A percentile compares a stretch with the other conserved stretches of the same genome.
phyloP scores from a whole-genome alignment of 2,888 invertebrate species.

The Scaeva pyrastri region DNA sequence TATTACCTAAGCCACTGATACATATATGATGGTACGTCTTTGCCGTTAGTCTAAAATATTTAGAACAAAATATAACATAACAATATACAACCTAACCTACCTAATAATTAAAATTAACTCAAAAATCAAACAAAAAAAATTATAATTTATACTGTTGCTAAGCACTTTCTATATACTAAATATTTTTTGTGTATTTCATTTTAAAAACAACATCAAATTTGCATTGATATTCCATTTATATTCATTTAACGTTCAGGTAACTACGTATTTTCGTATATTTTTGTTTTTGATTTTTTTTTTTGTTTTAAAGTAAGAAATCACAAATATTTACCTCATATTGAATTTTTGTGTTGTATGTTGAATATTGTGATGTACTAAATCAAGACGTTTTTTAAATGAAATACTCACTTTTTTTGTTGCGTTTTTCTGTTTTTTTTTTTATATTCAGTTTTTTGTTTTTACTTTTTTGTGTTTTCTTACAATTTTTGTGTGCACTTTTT shows the following conservation, averaged over 20 bases:
- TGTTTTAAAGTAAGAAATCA: slow-evolving; percentile 20
- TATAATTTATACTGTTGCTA: slow-evolving; percentile 51
- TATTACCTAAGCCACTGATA: background rate
- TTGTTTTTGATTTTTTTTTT: background rate
- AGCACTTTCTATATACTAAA: slow-evolving; percentile 47
- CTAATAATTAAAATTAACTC: slow-evolving; percentile 28
- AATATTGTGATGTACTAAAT: slow-evolving; percentile 16
- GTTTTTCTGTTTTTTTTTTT: no score
- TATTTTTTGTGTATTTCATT: slow-evolving; percentile 24
- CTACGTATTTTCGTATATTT: slow-evolving; percentile 11
- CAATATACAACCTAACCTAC: background rate
- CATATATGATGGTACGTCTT: background rate
- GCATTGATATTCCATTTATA: slow-evolving; percentile 67
- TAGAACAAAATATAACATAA: slow-evolving; percentile 10
- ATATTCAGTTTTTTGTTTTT: slow-evolving; percentile 14
- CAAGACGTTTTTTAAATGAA: background rate
- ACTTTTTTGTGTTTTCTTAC: background rate
- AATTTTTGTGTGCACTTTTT: slow-evolving; percentile 10
- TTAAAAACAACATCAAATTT: slow-evolving; percentile 61
- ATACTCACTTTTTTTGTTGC: background rate
- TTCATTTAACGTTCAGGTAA: slow-evolving; percentile 59
- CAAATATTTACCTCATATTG: no score
- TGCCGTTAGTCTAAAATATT: background rate
- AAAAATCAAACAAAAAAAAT: slow-evolving; percentile 26
- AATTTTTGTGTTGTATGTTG: no score